Conservation (phyloP, 1,140 invertebrate species). For the Penaeus chinensis region DNA sequence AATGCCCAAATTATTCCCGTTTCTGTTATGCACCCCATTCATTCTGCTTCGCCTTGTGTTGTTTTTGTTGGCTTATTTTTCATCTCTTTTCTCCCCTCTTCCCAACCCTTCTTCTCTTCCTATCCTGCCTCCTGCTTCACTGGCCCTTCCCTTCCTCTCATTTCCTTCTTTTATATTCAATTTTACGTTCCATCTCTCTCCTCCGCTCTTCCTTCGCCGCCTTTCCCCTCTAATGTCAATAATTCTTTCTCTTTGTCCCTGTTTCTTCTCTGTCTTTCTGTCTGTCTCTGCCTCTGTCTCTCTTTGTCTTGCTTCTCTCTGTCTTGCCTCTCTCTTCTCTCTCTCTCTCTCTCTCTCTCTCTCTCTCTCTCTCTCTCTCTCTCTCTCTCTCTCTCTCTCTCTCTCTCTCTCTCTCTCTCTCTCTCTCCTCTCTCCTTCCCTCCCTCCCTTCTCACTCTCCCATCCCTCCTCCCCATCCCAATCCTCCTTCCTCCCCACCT, state of each 20-base stretch:
- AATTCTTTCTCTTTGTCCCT: not conserved
- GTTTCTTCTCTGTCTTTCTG: not conserved
- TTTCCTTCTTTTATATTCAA: not conserved
- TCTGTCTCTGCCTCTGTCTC: not conserved
- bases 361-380: not conserved
- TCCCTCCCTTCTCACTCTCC: constrained; percentile 24
- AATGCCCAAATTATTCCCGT: too few relatives aligned
- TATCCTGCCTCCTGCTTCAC: not conserved
- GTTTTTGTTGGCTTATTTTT: not conserved
- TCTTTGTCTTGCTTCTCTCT: not conserved
- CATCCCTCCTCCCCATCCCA: constrained; percentile 2
- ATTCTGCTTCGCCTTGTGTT: not conserved
- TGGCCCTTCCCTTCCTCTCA: not conserved
- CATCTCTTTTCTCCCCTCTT: not conserved
- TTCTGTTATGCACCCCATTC: not conserved
- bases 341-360: not conserved
- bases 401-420: not conserved
- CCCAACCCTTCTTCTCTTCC: not conserved
- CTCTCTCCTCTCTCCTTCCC: not conserved
- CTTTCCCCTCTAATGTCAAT: not conserved
- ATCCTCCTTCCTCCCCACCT: not conserved
- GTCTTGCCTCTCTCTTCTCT: too few relatives aligned
- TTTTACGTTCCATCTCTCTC: not conserved
- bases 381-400: not conserved
- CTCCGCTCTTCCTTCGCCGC: not conserved